Percentiles rank a stretch among this genome's conserved stretches.
Conservation (phyloP, 2,888 invertebrate genomes). For the Beris chalybata region DNA sequence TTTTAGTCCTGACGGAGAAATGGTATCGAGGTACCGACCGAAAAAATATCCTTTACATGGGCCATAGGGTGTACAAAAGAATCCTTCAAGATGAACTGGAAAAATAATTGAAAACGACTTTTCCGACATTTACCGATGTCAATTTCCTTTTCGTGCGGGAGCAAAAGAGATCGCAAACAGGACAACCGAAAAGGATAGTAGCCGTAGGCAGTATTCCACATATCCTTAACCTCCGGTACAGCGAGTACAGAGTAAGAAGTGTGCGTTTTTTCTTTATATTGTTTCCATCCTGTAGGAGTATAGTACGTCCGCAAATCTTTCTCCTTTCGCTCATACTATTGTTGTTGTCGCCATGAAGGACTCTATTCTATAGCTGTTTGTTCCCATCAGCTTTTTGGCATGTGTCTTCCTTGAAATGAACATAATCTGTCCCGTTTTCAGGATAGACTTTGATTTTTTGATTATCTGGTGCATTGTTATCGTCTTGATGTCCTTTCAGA, state of each 20-base stretch:
- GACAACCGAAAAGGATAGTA: conserved; percentile 6
- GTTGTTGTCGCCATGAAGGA: no score
- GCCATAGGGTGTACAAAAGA: neutral
- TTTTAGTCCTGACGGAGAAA: no score
- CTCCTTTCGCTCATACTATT: neutral
- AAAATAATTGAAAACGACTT: conserved; percentile 33
- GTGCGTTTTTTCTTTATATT: conserved; percentile 14
- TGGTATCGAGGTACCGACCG: no score
- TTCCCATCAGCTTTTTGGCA: no score
- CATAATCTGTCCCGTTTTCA: no score
- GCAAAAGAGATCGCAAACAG: neutral
- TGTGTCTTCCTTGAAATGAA: no score
- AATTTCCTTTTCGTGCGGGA: conserved; percentile 5
- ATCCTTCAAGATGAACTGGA: conserved; percentile 29
- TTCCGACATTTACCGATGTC: conserved; percentile 18
- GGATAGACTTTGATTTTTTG: no score
- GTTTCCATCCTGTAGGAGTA: neutral
- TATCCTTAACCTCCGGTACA: conserved; percentile 4
- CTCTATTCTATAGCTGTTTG: no score
- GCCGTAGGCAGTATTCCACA: no score
- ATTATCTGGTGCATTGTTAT: no score
- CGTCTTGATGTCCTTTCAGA: no score
- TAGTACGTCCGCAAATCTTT: conserved; percentile 5
- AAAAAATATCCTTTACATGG: no score
- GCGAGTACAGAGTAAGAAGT: conserved; percentile 3